Evolutionary conservation across 2,888 invertebrate genomes (phyloP), one percentile per base, ranked within the genome.

Genomic region (Andrena chrysosceles): DNA sequence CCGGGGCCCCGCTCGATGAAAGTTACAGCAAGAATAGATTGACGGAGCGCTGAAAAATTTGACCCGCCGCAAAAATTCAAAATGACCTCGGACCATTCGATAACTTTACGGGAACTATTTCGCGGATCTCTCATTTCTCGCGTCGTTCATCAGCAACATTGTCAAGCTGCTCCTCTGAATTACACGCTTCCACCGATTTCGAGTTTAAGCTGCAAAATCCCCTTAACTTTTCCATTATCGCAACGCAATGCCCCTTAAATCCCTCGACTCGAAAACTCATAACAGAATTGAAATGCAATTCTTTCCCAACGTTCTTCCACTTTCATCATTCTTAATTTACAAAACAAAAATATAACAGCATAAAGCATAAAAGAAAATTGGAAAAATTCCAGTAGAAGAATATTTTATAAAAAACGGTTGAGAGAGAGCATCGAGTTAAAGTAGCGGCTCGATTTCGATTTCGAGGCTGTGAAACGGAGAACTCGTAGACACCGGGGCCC

Each of bases 11-110:
- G 87, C 67, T 75, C 84, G 87, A 87, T 87, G 87, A 85, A 87
- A 87, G 85, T 85, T 87, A 82, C 69, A 66, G 81, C 83, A 42
- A 83, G 87, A 87, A 87, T 67, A 81, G 85, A 80, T 81, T 54
- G 76, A 66, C 74, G 80, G 42, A 35, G 64, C 81, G 74, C 20
- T 77, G 80, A 87, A 87, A 87, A 87, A 85, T 85, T 87, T 63
- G 60, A 83, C 70, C 68, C 67, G 10, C 7, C 42, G 71, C 29
- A 54, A 67, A 75, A 84, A 83, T 60, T 83, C 76, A 72, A 84
- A 84, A 76, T 68, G 49, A 72, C 60, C 42, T 68, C 35, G 16
- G 23, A 8, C 54, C 54, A 59, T 68, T 73, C 67, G 66, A 77
- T 68, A 33, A 69, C 49, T 59, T 20, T 20, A 5, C 42, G 23